Percentiles rank a stretch among this genome's conserved stretches.
Conservation (phyloP, 2,797 vertebrate species). For the Tangara arthus region DNA sequence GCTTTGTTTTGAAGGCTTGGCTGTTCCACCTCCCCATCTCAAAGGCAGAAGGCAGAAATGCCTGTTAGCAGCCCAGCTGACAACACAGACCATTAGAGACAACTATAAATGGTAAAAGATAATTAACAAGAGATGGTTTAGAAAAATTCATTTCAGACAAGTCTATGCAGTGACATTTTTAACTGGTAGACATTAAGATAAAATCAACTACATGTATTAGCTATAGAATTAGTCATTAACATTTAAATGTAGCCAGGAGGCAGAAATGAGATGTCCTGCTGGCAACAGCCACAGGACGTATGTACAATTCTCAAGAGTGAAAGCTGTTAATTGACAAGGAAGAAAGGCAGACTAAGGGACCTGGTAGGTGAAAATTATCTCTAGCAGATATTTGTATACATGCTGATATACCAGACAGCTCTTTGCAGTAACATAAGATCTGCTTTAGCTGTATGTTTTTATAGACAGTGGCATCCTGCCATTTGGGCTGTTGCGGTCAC, state of each 20-base stretch:
- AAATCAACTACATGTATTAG: constrained; percentile 43
- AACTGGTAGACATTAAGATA: constrained; percentile 40
- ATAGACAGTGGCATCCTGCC: neutral
- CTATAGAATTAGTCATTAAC: constrained; percentile 56
- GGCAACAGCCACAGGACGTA: neutral
- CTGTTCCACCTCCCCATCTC: neutral
- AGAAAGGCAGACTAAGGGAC: neutral
- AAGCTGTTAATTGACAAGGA: neutral
- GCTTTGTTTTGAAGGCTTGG: neutral
- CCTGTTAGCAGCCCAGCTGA: neutral
- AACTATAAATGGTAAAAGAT: constrained; percentile 19
- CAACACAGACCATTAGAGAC: neutral
- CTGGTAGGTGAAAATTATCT: neutral
- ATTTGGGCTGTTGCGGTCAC: neutral
- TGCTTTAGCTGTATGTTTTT: neutral
- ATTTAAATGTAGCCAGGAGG: constrained; percentile 53
- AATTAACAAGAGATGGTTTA: constrained; percentile 26
- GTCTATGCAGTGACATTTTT: constrained; percentile 50
- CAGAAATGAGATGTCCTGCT: constrained; percentile 23
- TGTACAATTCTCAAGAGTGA: neutral
- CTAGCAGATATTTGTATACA: neutral
- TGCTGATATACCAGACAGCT: neutral
- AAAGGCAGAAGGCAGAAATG: neutral
- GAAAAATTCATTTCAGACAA: constrained; percentile 42
- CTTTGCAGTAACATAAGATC: neutral